Evolutionary conservation across 2,113 vertebrate genomes (phyloP).

Genomic region (Ornithorhynchus anatinus): DNA sequence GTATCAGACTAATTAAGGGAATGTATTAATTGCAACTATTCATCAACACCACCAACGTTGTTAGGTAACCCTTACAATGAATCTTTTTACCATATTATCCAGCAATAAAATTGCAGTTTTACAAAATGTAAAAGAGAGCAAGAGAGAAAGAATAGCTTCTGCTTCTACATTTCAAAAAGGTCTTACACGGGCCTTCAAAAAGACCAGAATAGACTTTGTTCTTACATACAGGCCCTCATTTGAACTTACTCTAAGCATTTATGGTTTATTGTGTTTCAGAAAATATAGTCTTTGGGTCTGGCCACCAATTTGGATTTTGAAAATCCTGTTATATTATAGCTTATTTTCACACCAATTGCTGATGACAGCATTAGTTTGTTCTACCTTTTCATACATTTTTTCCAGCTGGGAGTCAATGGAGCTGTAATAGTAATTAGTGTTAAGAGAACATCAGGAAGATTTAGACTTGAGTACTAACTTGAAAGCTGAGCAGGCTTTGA

Average conservation of each 20-base stretch:
- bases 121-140: slow-evolving; percentile 42
- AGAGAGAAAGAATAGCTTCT: neutral
- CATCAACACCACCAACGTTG: slow-evolving; percentile 80
- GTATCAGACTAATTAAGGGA: slow-evolving; percentile 84
- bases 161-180: slow-evolving; percentile 23
- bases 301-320: neutral
- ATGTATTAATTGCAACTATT: slow-evolving; percentile 86
- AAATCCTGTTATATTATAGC: neutral
- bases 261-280: neutral
- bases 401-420: slow-evolving; percentile 20
- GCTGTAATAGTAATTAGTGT: slow-evolving; percentile 29
- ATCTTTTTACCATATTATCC: slow-evolving; percentile 73
- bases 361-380: neutral
- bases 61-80: slow-evolving; percentile 77
- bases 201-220: neutral
- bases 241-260: neutral
- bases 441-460: slow-evolving; percentile 31
- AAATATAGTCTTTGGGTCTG: neutral
- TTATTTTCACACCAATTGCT: neutral
- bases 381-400: neutral
- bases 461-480: slow-evolving; percentile 23
- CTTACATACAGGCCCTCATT: neutral
- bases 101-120: slow-evolving; percentile 69
- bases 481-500: slow-evolving; percentile 32
- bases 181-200: neutral